Evolutionary conservation across 2,888 invertebrate genomes (phyloP).

Genomic region (Clistopyga incitator): DNA sequence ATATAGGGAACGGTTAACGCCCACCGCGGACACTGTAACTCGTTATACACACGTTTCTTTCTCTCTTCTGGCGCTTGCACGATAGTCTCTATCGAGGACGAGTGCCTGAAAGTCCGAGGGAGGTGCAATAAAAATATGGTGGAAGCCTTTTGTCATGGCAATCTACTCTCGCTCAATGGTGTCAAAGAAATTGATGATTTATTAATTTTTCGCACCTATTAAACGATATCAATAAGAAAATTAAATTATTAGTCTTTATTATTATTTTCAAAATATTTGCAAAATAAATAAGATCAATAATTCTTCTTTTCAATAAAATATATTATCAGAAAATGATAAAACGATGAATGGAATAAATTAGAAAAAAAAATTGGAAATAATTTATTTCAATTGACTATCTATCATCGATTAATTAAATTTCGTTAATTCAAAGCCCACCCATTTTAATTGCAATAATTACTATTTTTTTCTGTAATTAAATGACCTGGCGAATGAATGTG

Average conservation of each 20-base stretch:
- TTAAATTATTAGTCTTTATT: neutral
- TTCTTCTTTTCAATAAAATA: too few species aligned
- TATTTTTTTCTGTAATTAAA: too few species aligned
- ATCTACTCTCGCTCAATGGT: constrained; percentile 78
- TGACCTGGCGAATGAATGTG: neutral
- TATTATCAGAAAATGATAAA: too few species aligned
- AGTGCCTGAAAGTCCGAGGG: constrained; percentile 52
- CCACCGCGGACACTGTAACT: constrained; percentile 59
- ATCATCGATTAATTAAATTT: too few species aligned
- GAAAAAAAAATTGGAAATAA: too few species aligned
- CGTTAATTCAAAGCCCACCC: neutral
- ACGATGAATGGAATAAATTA: too few species aligned
- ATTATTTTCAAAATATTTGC: neutral
- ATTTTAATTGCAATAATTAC: constrained; percentile 9
- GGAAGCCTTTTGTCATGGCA: constrained; percentile 69
- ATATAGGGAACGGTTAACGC: constrained; percentile 60
- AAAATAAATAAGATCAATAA: too few species aligned
- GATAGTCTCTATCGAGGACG: constrained; percentile 56
- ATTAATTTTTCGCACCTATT: constrained; percentile 24
- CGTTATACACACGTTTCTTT: constrained; percentile 50
- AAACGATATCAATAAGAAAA: neutral
- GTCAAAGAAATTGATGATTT: constrained; percentile 27
- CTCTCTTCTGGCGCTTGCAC: constrained; percentile 56
- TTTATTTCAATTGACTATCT: too few species aligned
- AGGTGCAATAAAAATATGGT: constrained; percentile 69